Evolutionary conservation across 2,797 vertebrate species (phyloP).

Genomic region (Betta splendens): DNA sequence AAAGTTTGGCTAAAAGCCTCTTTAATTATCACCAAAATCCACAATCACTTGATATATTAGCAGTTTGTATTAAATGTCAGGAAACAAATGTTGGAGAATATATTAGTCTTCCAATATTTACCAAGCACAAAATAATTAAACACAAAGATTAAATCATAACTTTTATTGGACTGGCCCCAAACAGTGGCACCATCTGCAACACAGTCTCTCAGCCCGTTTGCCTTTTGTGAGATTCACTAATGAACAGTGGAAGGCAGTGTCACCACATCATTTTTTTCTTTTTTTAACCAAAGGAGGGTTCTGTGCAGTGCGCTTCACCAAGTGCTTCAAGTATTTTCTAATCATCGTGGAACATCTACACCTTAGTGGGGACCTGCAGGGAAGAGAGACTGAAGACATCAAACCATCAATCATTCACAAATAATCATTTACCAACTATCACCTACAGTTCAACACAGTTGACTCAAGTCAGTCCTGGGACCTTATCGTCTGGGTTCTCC

Average conservation of each 20-base stretch:
- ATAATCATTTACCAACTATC: background rate
- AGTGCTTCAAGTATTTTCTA: conserved; percentile 54
- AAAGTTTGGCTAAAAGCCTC: no score
- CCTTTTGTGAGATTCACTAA: conserved; percentile 49
- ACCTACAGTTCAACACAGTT: conserved; percentile 65
- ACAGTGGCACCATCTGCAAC: conserved; percentile 50
- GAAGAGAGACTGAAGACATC: background rate
- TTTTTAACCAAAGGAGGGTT: conserved; percentile 42
- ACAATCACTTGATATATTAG: no score
- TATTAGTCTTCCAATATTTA: no score
- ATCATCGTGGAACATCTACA: conserved; percentile 51
- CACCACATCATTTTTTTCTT: conserved; percentile 33
- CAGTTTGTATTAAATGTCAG: background rate
- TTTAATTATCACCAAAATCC: no score
- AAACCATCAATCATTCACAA: background rate
- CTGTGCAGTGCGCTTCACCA: conserved; percentile 66
- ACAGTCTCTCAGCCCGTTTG: conserved; percentile 41
- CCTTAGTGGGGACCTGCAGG: conserved; percentile 67
- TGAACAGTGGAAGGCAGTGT: conserved; percentile 52
- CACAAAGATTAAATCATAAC: conserved; percentile 48
- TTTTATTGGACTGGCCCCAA: conserved; percentile 74
- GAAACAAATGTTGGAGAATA: no score
- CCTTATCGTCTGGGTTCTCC: conserved; percentile 61
- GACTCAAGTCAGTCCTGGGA: conserved; percentile 23
- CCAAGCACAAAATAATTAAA: background rate